Base-by-base conservation (phyloP, 2,113 vertebrate species). In the Cettia cetti region DNA sequence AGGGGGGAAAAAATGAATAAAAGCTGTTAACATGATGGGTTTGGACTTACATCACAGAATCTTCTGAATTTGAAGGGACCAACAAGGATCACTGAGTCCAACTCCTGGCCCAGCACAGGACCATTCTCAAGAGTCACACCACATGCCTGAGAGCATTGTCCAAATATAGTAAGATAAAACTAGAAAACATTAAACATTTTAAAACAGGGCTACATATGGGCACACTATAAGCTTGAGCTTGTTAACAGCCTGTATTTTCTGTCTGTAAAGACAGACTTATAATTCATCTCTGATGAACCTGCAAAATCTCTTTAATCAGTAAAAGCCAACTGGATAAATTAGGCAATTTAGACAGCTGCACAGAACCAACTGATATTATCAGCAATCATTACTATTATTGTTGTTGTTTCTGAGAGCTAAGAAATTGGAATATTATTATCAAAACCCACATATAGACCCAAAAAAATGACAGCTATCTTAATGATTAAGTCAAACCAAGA, bases 241-340 rank as follows among this genome's bases (percentile, higher is more conserved):
- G 14, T 76, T 91, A 81, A 75, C 42, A 86, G 45, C 17, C 17
- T 87, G 8, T 24, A 42, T 66, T 49, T 80, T 37, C 22, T 40
- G 27, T 39, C 78, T 93, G 33, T 89, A n/a, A 54, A 79, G 18
- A 86, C 26, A 84, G 42, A 90, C 11, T 57, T 39, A 74, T 59
- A 76, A 77, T 53, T 91, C 10, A 88, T 65, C n/a, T 96, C 91
- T 94, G 89, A 97, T 88, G 49, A 97, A 94, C 20, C 39, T 86
- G 17, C 18, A 93, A 60, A 90, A 89, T 90, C 61, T 90, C 35
- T 35, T 95, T 91, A 82, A 95, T 90, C n/a, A 59, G n/a, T 56
- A 94, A 79, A 94, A 92, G 37, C 23, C 54, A 94, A 87, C 64
- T 52, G 53, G 65, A 92, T 49, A 45, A 95, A 92, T 82, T 93